Evolutionary conservation across 2,113 vertebrate species (phyloP).

Genomic region (Nicator chloris): DNA sequence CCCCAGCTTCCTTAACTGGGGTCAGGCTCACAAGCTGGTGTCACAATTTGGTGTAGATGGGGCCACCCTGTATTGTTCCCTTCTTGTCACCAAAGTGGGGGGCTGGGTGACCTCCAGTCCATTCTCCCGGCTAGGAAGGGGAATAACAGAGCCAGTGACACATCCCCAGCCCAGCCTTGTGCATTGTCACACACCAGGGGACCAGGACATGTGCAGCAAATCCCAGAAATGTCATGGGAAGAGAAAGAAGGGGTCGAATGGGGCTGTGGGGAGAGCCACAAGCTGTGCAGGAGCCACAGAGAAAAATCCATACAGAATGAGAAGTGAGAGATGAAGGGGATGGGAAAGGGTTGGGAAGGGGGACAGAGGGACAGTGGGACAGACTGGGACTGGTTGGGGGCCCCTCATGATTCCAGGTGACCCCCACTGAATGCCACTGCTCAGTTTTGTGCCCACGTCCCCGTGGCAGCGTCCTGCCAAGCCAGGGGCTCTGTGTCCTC

Average conservation of each 20-base stretch:
- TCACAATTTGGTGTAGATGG: not conserved
- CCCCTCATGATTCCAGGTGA: fast-evolving
- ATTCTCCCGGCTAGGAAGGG: fast-evolving
- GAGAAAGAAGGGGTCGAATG: not conserved
- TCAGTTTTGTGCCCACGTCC: fast-evolving
- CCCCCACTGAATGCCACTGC: not conserved
- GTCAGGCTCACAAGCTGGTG: fast-evolving
- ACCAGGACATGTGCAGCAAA: not conserved
- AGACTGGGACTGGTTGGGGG: not conserved
- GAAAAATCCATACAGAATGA: not conserved
- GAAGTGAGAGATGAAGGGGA: not conserved
- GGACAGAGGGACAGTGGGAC: not conserved
- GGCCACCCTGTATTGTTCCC: not conserved
- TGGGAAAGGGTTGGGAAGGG: not conserved
- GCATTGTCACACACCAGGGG: fast-evolving
- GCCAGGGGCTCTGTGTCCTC: not conserved
- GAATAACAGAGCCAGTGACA: not conserved
- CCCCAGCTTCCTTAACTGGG: no score
- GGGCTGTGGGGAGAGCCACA: fast-evolving
- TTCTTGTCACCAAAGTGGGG: not conserved
- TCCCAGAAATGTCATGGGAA: not conserved
- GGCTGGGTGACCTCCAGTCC: fast-evolving
- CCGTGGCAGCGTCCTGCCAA: not conserved
- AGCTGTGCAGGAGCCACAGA: not conserved
- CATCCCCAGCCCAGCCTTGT: not conserved